A percentile compares a stretch with the other conserved stretches of the same genome.
phyloP scores from a whole-genome alignment of 2,113 vertebrate species.

The Synodontis membranacea region DNA sequence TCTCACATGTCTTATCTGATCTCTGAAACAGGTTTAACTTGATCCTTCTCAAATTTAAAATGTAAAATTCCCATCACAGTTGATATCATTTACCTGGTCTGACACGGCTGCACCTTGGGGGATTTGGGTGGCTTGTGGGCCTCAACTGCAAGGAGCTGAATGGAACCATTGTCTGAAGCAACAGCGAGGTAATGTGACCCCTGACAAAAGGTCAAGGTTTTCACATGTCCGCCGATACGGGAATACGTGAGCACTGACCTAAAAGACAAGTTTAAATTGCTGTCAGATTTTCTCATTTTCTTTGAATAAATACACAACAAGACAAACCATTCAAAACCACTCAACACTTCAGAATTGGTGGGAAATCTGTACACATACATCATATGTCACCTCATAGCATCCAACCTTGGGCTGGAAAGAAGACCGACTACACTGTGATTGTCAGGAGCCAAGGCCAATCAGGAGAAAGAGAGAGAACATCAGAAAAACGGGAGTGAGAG shows the following conservation, averaged over 20 bases:
- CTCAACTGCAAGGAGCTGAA: slow-evolving; percentile 93
- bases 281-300: not conserved
- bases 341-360: not conserved
- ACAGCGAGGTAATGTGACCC: slow-evolving; percentile 93
- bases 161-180: slow-evolving; percentile 90
- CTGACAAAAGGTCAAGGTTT: slow-evolving; percentile 94
- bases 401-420: too few relatives aligned
- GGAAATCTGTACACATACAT: too few relatives aligned
- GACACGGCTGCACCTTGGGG: slow-evolving; percentile 92
- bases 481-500: too few relatives aligned
- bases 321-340: not conserved
- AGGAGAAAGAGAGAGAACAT: too few relatives aligned
- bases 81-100: slow-evolving; percentile 81
- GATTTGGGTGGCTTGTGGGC: slow-evolving; percentile 93
- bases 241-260: slow-evolving; percentile 94
- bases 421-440: not conserved
- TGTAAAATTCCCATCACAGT: not conserved
- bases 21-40: not conserved
- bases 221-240: slow-evolving; percentile 88
- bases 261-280: slow-evolving; percentile 17
- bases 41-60: not conserved
- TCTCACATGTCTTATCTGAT: not conserved
- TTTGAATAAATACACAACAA: not conserved
- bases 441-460: too few relatives aligned
- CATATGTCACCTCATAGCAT: too few relatives aligned